phyloP scores from a whole-genome alignment of 2,888 invertebrate species.

The Choreutis nemorana region DNA sequence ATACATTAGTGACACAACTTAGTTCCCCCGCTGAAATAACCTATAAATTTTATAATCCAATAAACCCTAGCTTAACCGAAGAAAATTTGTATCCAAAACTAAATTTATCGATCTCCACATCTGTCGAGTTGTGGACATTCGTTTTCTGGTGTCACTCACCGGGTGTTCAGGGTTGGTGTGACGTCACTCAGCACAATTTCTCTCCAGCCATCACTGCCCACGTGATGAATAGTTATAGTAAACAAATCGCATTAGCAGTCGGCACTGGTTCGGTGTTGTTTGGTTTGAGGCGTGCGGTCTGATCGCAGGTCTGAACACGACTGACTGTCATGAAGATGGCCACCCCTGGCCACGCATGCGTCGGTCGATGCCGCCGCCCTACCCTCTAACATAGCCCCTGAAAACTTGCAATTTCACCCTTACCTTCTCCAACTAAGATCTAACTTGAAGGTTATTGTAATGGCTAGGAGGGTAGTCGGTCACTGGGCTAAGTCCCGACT shows the following conservation, averaged over 20 bases:
- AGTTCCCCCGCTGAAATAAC: too few species aligned
- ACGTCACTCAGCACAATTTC: constrained; percentile 18
- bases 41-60: too few species aligned
- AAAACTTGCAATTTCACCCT: too few species aligned
- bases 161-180: constrained; percentile 8
- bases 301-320: constrained; percentile 35
- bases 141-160: neutral
- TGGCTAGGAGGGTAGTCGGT: too few species aligned
- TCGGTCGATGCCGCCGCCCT: constrained; percentile 57
- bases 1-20: too few species aligned
- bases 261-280: constrained; percentile 3
- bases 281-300: constrained; percentile 28
- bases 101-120: too few species aligned
- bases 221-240: constrained; percentile 26
- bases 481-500: constrained; percentile 46
- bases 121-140: too few species aligned
- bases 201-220: constrained; percentile 15
- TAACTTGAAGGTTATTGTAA: too few species aligned
- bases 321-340: constrained; percentile 25
- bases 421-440: too few species aligned
- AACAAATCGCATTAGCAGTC: constrained; percentile 29
- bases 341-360: constrained; percentile 39
- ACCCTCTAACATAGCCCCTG: too few species aligned
- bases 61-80: too few species aligned
- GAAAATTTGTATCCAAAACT: too few species aligned